phyloP scores from a whole-genome alignment of 2,888 invertebrate species.

The Orthosia cruda region DNA sequence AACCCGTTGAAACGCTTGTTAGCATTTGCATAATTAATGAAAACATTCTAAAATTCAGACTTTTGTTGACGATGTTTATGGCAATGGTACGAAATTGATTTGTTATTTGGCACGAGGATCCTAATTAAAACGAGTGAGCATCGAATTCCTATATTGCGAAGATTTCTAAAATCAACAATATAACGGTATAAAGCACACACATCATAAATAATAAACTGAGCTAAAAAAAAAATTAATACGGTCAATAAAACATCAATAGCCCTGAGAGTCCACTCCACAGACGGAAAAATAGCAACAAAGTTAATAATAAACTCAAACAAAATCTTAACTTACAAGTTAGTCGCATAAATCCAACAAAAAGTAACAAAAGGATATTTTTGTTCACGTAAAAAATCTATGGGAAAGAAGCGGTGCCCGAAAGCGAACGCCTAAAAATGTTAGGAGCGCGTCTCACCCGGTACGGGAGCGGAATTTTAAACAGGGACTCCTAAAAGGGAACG shows the following conservation, averaged over 20 bases:
- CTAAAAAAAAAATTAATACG: slow-evolving; percentile 12
- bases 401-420: slow-evolving; percentile 83
- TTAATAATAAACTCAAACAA: slow-evolving; percentile 67
- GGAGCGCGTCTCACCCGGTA: slow-evolving; percentile 82
- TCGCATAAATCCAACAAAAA: slow-evolving; percentile 72
- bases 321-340: slow-evolving; percentile 66
- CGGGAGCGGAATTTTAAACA: slow-evolving; percentile 90
- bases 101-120: slow-evolving; percentile 7
- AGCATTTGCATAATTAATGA: slow-evolving; percentile 60
- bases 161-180: slow-evolving; percentile 7
- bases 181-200: slow-evolving; percentile 14
- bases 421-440: slow-evolving; percentile 88
- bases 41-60: slow-evolving; percentile 22
- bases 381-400: slow-evolving; percentile 79
- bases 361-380: slow-evolving; percentile 73
- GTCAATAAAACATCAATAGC: slow-evolving; percentile 54
- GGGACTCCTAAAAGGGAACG: slow-evolving; percentile 85
- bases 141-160: not conserved
- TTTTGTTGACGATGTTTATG: slow-evolving; percentile 15
- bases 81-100: slow-evolving; percentile 20
- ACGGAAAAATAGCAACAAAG: slow-evolving; percentile 49
- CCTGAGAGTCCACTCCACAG: slow-evolving; percentile 23
- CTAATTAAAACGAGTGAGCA: slow-evolving; percentile 1
- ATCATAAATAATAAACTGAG: not conserved
- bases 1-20: slow-evolving; percentile 43